Percentiles rank a stretch among this genome's conserved stretches.
Conservation (phyloP, 2,113 vertebrate genomes). For the Megalops atlanticus region DNA sequence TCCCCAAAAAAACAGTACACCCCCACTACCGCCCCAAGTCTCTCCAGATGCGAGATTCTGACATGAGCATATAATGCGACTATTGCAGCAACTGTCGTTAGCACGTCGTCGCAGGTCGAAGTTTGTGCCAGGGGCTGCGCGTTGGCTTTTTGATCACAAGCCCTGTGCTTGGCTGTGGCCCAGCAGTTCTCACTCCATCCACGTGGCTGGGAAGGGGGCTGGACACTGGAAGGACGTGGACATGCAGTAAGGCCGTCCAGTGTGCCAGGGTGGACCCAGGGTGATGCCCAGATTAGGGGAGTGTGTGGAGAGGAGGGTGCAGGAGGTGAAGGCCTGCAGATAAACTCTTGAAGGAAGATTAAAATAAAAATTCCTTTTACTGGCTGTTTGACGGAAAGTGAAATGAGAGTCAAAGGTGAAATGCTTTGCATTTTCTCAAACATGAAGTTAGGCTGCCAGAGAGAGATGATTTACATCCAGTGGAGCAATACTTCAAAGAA, state of each 20-base stretch:
- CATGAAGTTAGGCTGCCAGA: not conserved
- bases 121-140: too few species aligned
- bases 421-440: not conserved
- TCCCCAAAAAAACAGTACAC: too few species aligned
- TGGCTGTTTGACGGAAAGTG: not conserved
- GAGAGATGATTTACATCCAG: too few species aligned
- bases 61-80: too few species aligned
- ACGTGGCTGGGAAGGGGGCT: not conserved
- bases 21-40: too few species aligned
- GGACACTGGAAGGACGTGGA: constrained; percentile 1
- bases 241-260: not conserved
- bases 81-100: too few species aligned
- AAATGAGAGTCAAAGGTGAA: not conserved
- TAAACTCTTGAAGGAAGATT: not conserved
- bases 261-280: constrained; percentile 5
- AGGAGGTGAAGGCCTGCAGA: not conserved
- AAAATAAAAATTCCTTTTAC: not conserved
- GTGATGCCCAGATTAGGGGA: too few species aligned
- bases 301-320: too few species aligned
- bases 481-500: too few species aligned
- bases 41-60: too few species aligned
- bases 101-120: too few species aligned
- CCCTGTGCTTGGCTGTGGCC: constrained; percentile 25
- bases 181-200: constrained; percentile 17
- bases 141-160: too few species aligned